A percentile compares a stretch with the other conserved stretches of the same genome.
These are phyloP conservation scores for Erythrolamprus reginae DNA, from an alignment of 2,113 vertebrate genomes.

Conservation along the genomic window DNA sequence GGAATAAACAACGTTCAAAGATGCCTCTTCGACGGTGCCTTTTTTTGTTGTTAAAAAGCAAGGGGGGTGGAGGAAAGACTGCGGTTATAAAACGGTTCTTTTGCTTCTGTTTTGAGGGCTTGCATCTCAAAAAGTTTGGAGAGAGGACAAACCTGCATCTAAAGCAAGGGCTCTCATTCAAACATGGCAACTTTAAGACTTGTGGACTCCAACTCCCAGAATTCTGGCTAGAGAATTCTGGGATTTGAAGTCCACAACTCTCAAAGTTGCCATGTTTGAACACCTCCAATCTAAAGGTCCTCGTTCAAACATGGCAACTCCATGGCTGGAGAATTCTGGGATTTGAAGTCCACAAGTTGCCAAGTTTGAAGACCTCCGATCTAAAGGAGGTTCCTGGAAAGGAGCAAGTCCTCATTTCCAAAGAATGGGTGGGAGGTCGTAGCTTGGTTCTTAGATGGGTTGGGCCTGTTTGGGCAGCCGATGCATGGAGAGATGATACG, in stretches of 20 bases:
- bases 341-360: no score
- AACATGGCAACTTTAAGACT: no score
- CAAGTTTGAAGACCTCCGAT: neutral
- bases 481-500: neutral
- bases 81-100: rapidly evolving
- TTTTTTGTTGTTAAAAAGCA: neutral
- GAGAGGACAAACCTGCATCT: neutral
- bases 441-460: neutral
- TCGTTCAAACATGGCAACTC: no score
- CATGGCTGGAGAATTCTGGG: no score
- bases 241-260: no score
- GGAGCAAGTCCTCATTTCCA: neutral
- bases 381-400: neutral
- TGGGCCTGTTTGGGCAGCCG: neutral
- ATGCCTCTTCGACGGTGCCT: neutral
- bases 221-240: no score
- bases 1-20: neutral
- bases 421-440: neutral
- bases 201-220: no score
- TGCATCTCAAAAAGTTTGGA: neutral
- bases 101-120: neutral
- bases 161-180: neutral
- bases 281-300: neutral
- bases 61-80: neutral
- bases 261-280: no score